Evolutionary conservation across 2,888 invertebrate species (phyloP).

Genomic region (Zygaena filipendulae): DNA sequence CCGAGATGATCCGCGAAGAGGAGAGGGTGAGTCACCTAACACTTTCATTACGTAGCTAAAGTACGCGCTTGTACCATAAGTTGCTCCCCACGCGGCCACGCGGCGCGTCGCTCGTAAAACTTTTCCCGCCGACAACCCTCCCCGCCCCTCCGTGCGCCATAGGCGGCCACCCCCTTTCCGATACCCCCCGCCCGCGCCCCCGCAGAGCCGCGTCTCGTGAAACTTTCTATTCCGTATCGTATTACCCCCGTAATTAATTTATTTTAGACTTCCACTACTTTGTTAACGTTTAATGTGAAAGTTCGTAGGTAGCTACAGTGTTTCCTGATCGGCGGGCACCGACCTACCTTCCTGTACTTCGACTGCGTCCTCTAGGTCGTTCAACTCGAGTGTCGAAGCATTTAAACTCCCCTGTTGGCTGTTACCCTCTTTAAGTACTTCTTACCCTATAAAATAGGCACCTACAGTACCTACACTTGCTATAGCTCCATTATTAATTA

Average conservation of each 20-base stretch:
- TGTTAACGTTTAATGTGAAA: slow-evolving; percentile 31
- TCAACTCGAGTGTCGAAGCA: too few relatives aligned
- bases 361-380: too few relatives aligned
- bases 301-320: too few relatives aligned
- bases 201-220: slow-evolving; percentile 19
- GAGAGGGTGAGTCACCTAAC: slow-evolving; percentile 83
- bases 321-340: too few relatives aligned
- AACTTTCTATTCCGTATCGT: slow-evolving; percentile 46
- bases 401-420: too few relatives aligned
- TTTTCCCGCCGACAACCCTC: slow-evolving; percentile 33
- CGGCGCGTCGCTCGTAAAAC: slow-evolving; percentile 23
- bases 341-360: too few relatives aligned
- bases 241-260: slow-evolving; percentile 39
- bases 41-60: too few relatives aligned
- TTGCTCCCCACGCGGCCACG: slow-evolving; percentile 2
- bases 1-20: slow-evolving; percentile 96
- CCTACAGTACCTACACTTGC: too few relatives aligned
- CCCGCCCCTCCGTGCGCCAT: slow-evolving; percentile 17
- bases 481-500: too few relatives aligned
- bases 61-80: not conserved
- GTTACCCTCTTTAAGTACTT: too few relatives aligned
- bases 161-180: slow-evolving; percentile 16
- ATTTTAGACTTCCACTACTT: slow-evolving; percentile 26
- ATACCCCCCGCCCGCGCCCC: slow-evolving; percentile 16
- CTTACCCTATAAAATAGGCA: too few relatives aligned